Conservation (phyloP, 2,113 vertebrate genomes). For the Callorhinus ursinus region DNA sequence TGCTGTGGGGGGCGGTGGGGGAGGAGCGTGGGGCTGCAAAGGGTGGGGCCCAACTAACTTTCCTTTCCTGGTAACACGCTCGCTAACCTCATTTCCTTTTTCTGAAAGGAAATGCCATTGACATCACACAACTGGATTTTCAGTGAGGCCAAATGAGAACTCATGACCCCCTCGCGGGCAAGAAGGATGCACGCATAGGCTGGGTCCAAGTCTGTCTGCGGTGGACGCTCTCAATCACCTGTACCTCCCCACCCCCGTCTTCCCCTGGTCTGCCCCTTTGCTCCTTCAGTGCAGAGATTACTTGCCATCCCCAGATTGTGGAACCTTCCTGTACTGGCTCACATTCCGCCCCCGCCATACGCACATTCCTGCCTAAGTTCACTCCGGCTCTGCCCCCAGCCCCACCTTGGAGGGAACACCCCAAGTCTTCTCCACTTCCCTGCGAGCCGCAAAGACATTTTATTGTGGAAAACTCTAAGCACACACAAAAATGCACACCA, state of each 20-base stretch:
- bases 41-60: conserved; percentile 51
- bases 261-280: neutral
- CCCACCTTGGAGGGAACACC: neutral
- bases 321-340: neutral
- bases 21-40: neutral
- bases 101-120: conserved; percentile 80
- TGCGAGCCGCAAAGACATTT: neutral
- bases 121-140: conserved; percentile 71
- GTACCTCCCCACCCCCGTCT: neutral
- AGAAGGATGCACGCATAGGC: neutral
- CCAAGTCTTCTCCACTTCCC: neutral
- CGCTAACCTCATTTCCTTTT: conserved; percentile 75
- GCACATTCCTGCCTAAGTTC: neutral
- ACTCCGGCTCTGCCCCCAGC: rapidly evolving
- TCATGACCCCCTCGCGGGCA: neutral
- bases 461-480: conserved; percentile 15
- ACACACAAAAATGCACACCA: neutral
- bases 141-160: neutral
- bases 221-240: neutral
- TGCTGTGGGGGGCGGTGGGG: neutral
- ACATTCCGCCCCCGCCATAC: rapidly evolving
- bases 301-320: no score
- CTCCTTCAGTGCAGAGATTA: neutral
- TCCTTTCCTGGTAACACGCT: conserved; percentile 71
- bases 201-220: neutral